phyloP scores from a whole-genome alignment of 2,797 vertebrate species.

The Muscicapa comitata region DNA sequence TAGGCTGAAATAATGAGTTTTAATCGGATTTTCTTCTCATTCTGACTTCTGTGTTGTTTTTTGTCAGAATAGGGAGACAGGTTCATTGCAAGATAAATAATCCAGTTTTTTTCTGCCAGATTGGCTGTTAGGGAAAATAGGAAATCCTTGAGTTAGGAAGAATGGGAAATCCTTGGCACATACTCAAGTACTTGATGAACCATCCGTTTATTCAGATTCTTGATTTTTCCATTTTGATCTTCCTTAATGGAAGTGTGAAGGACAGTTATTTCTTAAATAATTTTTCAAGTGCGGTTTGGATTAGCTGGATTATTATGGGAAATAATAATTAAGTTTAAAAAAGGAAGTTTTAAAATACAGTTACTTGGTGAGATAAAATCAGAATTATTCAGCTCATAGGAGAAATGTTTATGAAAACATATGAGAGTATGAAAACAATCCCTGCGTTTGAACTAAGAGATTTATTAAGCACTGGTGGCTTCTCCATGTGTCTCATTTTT shows the following conservation, averaged over 20 bases:
- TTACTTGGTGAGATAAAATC: not conserved
- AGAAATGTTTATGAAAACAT: not conserved
- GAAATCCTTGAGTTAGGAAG: not conserved
- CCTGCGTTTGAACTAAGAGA: not conserved
- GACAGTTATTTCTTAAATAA: not conserved
- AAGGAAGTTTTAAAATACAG: not conserved
- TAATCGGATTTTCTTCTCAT: not conserved
- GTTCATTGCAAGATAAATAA: not conserved
- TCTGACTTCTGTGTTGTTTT: not conserved
- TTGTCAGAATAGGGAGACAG: not conserved
- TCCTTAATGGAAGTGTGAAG: not conserved
- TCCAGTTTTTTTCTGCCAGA: not conserved
- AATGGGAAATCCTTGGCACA: not conserved
- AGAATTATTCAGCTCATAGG: not conserved
- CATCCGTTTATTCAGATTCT: not conserved
- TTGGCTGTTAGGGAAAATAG: not conserved
- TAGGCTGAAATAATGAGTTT: not conserved
- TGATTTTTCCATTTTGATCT: not conserved
- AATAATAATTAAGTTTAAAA: not conserved
- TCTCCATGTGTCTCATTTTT: not conserved
- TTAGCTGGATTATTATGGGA: not conserved
- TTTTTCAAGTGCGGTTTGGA: not conserved
- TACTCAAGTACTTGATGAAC: not conserved
- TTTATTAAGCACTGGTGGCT: not conserved
- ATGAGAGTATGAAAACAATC: not conserved